These are phyloP conservation scores for Protosalanx chinensis DNA, from an alignment of 2,797 vertebrate genomes.

Conservation along the genomic window DNA sequence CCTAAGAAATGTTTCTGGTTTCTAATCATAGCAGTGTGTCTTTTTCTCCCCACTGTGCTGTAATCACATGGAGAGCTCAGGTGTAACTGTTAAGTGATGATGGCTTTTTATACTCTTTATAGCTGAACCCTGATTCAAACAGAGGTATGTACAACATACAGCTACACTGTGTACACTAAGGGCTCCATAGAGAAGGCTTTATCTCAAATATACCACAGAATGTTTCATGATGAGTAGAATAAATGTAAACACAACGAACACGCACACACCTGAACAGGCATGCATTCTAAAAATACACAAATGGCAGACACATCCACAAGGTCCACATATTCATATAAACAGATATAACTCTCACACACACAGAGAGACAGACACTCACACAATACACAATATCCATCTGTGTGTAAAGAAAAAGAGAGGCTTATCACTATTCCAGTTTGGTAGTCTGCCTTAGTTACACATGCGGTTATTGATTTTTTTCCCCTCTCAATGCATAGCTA, in stretches of 20 bases:
- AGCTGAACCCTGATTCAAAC: not conserved
- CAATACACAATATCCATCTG: not conserved
- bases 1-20: too few species aligned
- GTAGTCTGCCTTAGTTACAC: constrained; percentile 41
- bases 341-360: not conserved
- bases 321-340: not conserved
- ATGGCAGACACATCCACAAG: not conserved
- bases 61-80: not conserved
- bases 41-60: not conserved
- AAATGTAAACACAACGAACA: not conserved
- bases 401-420: not conserved
- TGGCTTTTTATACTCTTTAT: constrained; percentile 1
- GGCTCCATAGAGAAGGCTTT: not conserved
- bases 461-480: constrained; percentile 54
- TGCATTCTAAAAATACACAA: not conserved
- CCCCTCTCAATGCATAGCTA: constrained; percentile 40
- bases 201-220: not conserved
- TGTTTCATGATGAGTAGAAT: constrained; percentile 1
- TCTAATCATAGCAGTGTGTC: not conserved
- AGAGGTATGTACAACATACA: not conserved
- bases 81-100: not conserved
- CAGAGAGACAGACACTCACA: not conserved
- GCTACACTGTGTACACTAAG: not conserved
- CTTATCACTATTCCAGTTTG: constrained; percentile 43
- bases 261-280: not conserved